Conservation (phyloP, 1,140 invertebrate genomes). For the Drosophila nannoptera region DNA sequence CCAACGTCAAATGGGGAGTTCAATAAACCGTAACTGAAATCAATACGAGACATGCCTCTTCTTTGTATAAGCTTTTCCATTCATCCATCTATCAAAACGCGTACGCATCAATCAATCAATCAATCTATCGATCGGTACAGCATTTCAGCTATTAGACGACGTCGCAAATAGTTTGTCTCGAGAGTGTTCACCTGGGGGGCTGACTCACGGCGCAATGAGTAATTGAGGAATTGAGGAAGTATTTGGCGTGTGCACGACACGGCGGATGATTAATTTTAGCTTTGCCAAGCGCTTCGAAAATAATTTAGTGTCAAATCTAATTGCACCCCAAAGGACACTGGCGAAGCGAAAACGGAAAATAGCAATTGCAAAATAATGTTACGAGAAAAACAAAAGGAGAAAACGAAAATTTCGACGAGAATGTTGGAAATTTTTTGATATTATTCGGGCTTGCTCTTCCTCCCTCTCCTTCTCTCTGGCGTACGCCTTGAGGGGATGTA, state of each 20-base stretch:
- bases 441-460: background rate
- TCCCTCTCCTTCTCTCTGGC: background rate
- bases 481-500: too few relatives aligned
- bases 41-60: constrained; percentile 11
- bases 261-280: constrained; percentile 69
- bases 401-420: constrained; percentile 52
- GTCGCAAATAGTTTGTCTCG: constrained; percentile 1
- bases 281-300: constrained; percentile 40
- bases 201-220: constrained; percentile 31
- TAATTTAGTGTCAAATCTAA: constrained; percentile 72
- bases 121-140: constrained; percentile 46
- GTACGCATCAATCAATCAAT: constrained; percentile 37
- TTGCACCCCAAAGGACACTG: constrained; percentile 61
- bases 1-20: constrained; percentile 8
- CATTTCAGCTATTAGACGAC: constrained; percentile 18
- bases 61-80: background rate
- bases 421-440: background rate
- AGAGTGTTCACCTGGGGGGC: constrained; percentile 29
- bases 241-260: constrained; percentile 36
- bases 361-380: constrained; percentile 67
- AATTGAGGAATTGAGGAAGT: constrained; percentile 25
- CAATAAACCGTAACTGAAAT: constrained; percentile 30
- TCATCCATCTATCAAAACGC: background rate
- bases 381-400: constrained; percentile 43
- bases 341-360: constrained; percentile 4